A percentile compares a stretch with the other conserved stretches of the same genome.
Conservation (phyloP, 30 jellyfish, hydroid and myxozoan species). For the Mastigias papua region DNA sequence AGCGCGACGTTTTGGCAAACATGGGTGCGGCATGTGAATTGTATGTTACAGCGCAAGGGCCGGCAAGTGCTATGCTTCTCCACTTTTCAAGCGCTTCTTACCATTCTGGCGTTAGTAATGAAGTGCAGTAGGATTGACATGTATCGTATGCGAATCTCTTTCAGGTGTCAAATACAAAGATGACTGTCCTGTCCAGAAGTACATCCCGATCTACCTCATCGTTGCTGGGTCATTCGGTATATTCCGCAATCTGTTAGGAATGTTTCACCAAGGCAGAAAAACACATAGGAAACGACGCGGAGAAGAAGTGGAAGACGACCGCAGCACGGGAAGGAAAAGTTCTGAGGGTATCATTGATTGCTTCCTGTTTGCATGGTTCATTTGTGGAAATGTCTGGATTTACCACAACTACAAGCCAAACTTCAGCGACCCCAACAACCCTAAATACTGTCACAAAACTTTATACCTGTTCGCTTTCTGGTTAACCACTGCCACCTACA, state of each 20-base stretch:
- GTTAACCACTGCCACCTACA: constrained; percentile 90
- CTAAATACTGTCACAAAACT: constrained; percentile 78
- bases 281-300: constrained; percentile 33
- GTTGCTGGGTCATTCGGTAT: constrained; percentile 94
- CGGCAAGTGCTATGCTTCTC: too few species aligned
- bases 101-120: too few species aligned
- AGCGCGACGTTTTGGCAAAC: too few species aligned
- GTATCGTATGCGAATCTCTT: too few species aligned
- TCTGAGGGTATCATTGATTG: constrained; percentile 92
- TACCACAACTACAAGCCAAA: constrained; percentile 85
- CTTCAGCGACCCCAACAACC: constrained; percentile 18
- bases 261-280: constrained; percentile 55
- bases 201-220: constrained; percentile 84
- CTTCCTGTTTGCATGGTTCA: constrained; percentile 94
- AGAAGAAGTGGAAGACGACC: constrained; percentile 62
- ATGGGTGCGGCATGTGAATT: too few species aligned
- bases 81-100: too few species aligned
- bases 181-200: constrained; percentile 80
- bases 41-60: too few species aligned
- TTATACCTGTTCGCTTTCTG: constrained; percentile 91
- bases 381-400: constrained; percentile 97
- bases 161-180: constrained; percentile 83
- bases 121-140: too few species aligned
- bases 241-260: constrained; percentile 77
- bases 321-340: constrained; percentile 58